A percentile compares a stretch with the other conserved stretches of the same genome.
These are phyloP conservation scores for Oryctes rhinoceros DNA, from an alignment of 1,140 invertebrate genomes.

Conservation along the genomic window DNA sequence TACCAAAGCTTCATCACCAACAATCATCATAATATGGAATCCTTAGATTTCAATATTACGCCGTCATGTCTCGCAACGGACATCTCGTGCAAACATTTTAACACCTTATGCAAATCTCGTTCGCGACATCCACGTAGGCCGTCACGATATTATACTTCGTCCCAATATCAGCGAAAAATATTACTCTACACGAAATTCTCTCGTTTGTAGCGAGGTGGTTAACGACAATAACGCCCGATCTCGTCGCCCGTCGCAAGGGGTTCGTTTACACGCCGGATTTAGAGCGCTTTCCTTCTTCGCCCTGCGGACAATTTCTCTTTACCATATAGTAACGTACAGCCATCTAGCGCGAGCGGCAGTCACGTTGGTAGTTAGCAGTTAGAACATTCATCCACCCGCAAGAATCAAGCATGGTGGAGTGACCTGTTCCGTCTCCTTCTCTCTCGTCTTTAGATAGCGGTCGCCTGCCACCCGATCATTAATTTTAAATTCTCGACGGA, in stretches of 20 bases:
- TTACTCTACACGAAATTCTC: background rate
- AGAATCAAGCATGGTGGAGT: background rate
- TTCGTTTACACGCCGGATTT: conserved; percentile 4
- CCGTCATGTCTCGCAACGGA: too few species aligned
- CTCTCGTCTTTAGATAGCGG: background rate
- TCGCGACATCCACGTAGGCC: background rate
- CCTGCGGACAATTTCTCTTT: conserved; percentile 2
- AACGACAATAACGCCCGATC: background rate
- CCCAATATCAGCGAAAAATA: background rate
- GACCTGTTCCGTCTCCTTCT: background rate
- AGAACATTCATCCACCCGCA: background rate
- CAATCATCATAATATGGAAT: too few species aligned
- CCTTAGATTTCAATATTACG: too few species aligned
- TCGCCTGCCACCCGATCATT: background rate
- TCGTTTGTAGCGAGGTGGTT: background rate
- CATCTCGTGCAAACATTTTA: background rate
- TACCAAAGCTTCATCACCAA: too few species aligned
- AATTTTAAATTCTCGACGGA: conserved; percentile 13
- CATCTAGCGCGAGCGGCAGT: background rate
- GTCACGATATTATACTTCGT: background rate
- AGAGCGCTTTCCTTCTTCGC: background rate
- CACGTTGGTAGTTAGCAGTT: conserved; percentile 9
- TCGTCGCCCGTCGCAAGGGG: background rate
- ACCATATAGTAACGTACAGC: background rate
- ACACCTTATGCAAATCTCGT: conserved; percentile 8